phyloP scores from a whole-genome alignment of 2,797 vertebrate genomes.

The Erpetoichthys calabaricus region DNA sequence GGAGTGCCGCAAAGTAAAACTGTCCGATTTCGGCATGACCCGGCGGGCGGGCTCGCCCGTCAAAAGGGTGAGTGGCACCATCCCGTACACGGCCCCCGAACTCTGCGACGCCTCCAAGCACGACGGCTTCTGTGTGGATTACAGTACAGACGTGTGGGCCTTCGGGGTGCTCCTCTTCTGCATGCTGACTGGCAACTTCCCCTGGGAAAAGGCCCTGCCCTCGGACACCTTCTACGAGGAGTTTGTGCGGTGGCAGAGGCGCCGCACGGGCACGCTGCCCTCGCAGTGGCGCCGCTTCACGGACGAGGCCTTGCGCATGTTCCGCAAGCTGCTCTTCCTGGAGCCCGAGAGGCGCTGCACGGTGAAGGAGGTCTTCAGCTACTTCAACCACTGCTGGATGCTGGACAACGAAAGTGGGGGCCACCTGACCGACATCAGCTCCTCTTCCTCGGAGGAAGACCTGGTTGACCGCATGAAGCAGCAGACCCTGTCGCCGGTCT shows the following conservation, averaged over 20 bases:
- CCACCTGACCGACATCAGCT: constrained; percentile 34
- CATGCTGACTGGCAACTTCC: constrained; percentile 72
- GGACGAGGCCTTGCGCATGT: constrained; percentile 61
- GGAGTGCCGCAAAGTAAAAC: constrained; percentile 66
- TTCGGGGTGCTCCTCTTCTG: constrained; percentile 71
- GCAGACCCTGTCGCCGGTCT: constrained; percentile 49
- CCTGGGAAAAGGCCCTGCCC: constrained; percentile 67
- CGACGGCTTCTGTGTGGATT: constrained; percentile 63
- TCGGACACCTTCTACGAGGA: constrained; percentile 66
- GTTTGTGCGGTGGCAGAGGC: constrained; percentile 65
- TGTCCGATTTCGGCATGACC: constrained; percentile 72
- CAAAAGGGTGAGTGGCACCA: constrained; percentile 68
- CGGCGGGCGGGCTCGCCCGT: constrained; percentile 58
- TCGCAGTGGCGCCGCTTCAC: constrained; percentile 71
- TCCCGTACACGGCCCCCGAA: constrained; percentile 68
- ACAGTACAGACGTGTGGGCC: constrained; percentile 68
- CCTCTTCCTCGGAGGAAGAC: constrained; percentile 43
- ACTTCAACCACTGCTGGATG: constrained; percentile 66
- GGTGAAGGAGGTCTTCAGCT: constrained; percentile 60
- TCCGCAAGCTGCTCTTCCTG: constrained; percentile 56
- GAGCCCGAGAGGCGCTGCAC: constrained; percentile 59
- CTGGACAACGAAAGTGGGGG: constrained; percentile 47
- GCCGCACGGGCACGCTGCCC: constrained; percentile 41
- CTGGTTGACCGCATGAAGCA: constrained; percentile 62
- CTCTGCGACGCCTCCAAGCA: constrained; percentile 59